Evolutionary conservation across 1,140 invertebrate genomes (phyloP).

Genomic region (Ips typographus): DNA sequence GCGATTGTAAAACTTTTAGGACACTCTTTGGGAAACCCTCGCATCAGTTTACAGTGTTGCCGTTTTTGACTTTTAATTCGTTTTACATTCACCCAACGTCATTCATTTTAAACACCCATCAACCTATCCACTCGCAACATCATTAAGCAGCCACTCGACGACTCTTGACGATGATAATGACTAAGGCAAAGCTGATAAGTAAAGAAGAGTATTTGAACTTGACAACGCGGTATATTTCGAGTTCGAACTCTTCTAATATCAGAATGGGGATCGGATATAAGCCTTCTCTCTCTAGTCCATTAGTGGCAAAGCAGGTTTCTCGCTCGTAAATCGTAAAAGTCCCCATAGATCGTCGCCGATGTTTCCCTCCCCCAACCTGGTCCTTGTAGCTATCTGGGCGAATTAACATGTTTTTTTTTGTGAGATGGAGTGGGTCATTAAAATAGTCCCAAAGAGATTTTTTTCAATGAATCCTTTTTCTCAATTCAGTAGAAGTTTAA

Average conservation of each 20-base stretch:
- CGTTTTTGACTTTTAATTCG: neutral
- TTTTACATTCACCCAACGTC: no score
- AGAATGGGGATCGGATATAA: conserved; percentile 44
- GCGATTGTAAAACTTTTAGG: conserved; percentile 70
- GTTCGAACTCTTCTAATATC: conserved; percentile 51
- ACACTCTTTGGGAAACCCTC: conserved; percentile 61
- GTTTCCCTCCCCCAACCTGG: neutral
- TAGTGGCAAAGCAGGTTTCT: conserved; percentile 37
- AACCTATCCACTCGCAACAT: no score
- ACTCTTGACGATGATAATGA: no score
- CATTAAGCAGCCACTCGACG: no score
- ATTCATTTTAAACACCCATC: no score
- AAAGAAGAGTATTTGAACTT: neutral
- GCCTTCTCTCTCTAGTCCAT: conserved; percentile 43
- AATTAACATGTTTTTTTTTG: conserved; percentile 34
- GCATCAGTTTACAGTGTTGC: conserved; percentile 34
- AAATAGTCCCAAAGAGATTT: conserved; percentile 16
- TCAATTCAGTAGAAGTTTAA: no score
- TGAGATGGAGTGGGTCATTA: conserved; percentile 23
- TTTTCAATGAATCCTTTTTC: no score
- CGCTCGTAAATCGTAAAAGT: conserved; percentile 50
- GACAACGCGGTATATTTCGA: conserved; percentile 34
- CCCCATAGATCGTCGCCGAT: conserved; percentile 29
- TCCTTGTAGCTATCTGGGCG: conserved; percentile 22
- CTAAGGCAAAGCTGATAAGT: no score